Base-by-base conservation (phyloP, 2,888 invertebrate species). In the Eretmocerus hayati region DNA sequence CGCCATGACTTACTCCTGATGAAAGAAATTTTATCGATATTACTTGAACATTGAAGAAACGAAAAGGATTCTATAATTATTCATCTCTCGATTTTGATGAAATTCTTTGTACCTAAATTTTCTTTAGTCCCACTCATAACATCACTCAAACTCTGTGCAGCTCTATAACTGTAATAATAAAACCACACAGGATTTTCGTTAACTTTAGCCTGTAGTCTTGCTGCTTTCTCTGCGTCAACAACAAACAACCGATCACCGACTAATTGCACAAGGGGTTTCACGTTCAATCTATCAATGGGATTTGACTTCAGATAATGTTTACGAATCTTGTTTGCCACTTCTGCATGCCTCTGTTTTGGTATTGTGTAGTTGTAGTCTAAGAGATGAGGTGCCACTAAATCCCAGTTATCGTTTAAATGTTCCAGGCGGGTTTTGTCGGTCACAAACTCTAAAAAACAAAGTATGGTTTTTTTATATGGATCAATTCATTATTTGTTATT, bases 231-330 rank as follows among this genome's bases (percentile, higher is more conserved):
- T 1, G 80, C 77, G 30, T 80, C 81, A 2, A 69, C 74, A 1
- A 74, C 68, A 62, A 85, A 86, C 13, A 85, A 86, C 9, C 84
- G 72, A 65, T 87, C 86, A 0, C 83, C 75, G 1, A 84, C 72
- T 59, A 85, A 77, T 73, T 81, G 66, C n/a, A 63, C 57, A 4
- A 67, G 15, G n/a, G 48, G 15, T 13, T 56, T 50, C 3, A 58
- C 47, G 23, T 57, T 66, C 9, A 48, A 43, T 49, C 67, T 72
- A 15, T 75, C 71, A 49, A 83, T 76, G 0, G 75, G 66, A 42
- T 75, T 74, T 8, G 73, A 67, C 30, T 74, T 73, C 32, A 84
- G 69, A 61, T 83, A 83, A 46, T 76, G 74, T 22, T 76, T 61
- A 48, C 75, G 78, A 58, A 81, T 80, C 58, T 75, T 74, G 23